Evolutionary conservation across 1,140 invertebrate genomes (phyloP).

Genomic region (Thalassaphorura encarpata): DNA sequence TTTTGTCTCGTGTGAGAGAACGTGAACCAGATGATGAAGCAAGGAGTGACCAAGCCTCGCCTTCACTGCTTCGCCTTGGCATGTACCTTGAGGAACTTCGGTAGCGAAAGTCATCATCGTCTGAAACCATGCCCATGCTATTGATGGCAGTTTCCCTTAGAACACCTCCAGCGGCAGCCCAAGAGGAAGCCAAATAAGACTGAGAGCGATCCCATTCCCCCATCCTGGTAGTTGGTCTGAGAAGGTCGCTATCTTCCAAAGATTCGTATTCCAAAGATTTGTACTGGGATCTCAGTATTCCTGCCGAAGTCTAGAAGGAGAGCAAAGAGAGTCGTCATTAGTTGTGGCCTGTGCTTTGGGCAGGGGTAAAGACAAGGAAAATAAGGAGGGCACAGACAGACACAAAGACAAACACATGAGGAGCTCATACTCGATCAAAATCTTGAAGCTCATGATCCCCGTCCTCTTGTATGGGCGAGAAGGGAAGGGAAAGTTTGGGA

Average conservation of each 20-base stretch:
- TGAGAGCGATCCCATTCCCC: conserved; percentile 39
- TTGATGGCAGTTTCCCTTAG: conserved; percentile 42
- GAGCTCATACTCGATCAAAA: conserved; percentile 32
- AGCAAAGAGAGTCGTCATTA: no score
- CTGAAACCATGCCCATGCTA: conserved; percentile 34
- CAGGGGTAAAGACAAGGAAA: no score
- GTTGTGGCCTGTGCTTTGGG: no score
- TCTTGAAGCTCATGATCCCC: conserved; percentile 39
- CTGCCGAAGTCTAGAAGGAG: conserved; percentile 25
- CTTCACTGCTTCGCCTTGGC: conserved; percentile 38
- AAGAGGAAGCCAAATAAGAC: conserved; percentile 37
- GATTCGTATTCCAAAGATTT: conserved; percentile 45
- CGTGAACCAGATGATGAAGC: conserved; percentile 4
- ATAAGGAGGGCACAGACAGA: conserved; percentile 33
- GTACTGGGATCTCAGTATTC: conserved; percentile 37
- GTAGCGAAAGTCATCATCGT: conserved; percentile 31
- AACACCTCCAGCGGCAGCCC: conserved; percentile 36
- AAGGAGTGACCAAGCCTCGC: conserved; percentile 34
- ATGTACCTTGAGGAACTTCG: conserved; percentile 34
- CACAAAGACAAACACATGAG: conserved; percentile 33
- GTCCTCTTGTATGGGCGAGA: conserved; percentile 48
- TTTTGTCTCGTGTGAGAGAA: conserved; percentile 5
- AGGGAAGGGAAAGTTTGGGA: conserved; percentile 42
- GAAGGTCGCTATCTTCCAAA: conserved; percentile 37
- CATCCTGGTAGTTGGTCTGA: conserved; percentile 14